phyloP scores from a whole-genome alignment of 2,888 invertebrate genomes.

The Mesorhabditis spiculigera region DNA sequence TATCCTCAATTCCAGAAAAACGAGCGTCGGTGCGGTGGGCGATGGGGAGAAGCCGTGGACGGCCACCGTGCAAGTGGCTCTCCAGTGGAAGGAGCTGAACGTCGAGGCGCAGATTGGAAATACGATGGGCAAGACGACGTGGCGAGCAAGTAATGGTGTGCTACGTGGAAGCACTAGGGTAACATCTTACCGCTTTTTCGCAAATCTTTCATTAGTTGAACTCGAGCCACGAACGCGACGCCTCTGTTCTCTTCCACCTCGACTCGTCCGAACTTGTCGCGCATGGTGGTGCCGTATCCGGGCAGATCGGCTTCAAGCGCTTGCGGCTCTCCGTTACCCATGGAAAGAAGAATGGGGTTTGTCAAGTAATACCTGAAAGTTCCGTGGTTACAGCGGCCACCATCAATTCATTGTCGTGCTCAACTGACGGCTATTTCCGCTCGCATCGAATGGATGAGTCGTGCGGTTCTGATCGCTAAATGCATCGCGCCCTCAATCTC shows the following conservation, averaged over 20 bases:
- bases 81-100: slow-evolving; percentile 90
- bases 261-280: slow-evolving; percentile 83
- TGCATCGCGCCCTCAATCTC: slow-evolving; percentile 10
- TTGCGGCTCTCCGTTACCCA: slow-evolving; percentile 22
- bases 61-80: slow-evolving; percentile 77
- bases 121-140: slow-evolving; percentile 95
- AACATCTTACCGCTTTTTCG: too few relatives aligned
- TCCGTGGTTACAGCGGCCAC: slow-evolving; percentile 28
- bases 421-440: slow-evolving; percentile 60
- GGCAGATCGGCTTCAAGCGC: slow-evolving; percentile 70
- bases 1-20: slow-evolving; percentile 7
- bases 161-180: slow-evolving; percentile 36
- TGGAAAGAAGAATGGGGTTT: slow-evolving; percentile 14
- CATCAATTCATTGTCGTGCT: slow-evolving; percentile 38
- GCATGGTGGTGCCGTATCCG: slow-evolving; percentile 94
- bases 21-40: slow-evolving; percentile 12
- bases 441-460: slow-evolving; percentile 94
- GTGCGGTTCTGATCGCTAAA: slow-evolving; percentile 81
- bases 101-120: slow-evolving; percentile 99
- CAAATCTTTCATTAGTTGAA: slow-evolving; percentile 26
- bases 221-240: slow-evolving; percentile 38
- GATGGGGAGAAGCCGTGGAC: slow-evolving; percentile 21
- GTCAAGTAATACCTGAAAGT: not conserved
- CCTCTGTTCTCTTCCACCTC: slow-evolving; percentile 37
- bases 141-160: slow-evolving; percentile 54